Base-by-base conservation (phyloP, 1,140 invertebrate species). In the Trichonephila inaurata region DNA sequence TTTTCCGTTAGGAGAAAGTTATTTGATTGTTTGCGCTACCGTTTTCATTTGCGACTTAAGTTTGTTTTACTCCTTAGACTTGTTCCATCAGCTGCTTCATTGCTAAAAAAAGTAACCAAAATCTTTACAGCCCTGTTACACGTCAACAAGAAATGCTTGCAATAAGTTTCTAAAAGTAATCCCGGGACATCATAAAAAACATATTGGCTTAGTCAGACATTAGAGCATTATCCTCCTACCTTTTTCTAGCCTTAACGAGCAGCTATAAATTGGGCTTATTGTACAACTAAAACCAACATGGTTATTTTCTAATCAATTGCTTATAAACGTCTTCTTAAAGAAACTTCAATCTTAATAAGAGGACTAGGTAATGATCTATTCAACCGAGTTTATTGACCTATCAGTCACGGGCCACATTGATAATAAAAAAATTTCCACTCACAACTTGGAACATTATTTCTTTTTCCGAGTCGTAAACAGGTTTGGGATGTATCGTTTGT, bases 301-400 rank as follows among this genome's bases (percentile, higher is more conserved):
- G 72, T 5, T 33, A 40, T 77, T 77, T 77, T 77, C 28, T 19
- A 77, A 85, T 24, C 83, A 85, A 85, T 60, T 24, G 58, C 58
- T n/a, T n/a, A 14, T 60, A 85, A 88, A 88, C 64, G 28, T 88
- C 28, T 64, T 33, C 28, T n/a, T 28, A 89, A 77, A 69, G 51
- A 44, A 60, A 44, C 21, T 58, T 61, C 40, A 44, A 60, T 69
- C 88, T 51, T 69, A 89, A 89, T 69, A 89, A 89, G 40, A 51
- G 40, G 4, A 28, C 18, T 66, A n/a, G 12, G 21, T 89, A 89
- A 89, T 89, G 64, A 89, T 14, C 88, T 61, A 89, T 89, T 89
- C 88, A 89, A 28, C n/a, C 19, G 44, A 89, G 88, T 72, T 89
- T 89, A 89, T 89, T 89, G 88, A 77, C 87, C 87, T 69, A 89